These are phyloP conservation scores for Hephaestus fuliginosus DNA, from an alignment of 2,797 vertebrate species.

Conservation along the genomic window DNA sequence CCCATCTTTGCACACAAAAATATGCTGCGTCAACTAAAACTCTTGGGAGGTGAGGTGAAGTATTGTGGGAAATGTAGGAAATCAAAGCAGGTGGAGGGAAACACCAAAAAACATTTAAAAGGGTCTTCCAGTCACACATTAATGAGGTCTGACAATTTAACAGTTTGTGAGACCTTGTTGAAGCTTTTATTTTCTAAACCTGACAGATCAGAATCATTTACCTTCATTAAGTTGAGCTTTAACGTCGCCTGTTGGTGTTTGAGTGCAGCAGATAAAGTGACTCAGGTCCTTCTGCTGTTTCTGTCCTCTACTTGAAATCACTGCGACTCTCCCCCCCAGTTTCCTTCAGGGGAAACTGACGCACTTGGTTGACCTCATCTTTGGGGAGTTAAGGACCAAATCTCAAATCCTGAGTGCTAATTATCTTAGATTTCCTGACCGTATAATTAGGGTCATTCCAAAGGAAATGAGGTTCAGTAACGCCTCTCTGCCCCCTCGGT, in stretches of 20 bases:
- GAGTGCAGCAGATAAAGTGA: neutral
- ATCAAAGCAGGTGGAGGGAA: neutral
- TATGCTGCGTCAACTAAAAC: neutral
- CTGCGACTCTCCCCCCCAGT: neutral
- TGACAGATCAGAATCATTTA: neutral
- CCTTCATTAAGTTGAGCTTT: neutral
- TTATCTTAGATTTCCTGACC: constrained; percentile 64
- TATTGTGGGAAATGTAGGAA: neutral
- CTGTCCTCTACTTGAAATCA: neutral
- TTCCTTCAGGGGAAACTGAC: constrained; percentile 12
- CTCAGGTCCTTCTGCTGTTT: neutral
- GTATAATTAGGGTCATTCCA: constrained; percentile 71
- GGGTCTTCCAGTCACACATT: neutral
- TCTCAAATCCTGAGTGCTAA: constrained; percentile 67
- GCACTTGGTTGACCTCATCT: constrained; percentile 58
- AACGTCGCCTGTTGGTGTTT: neutral
- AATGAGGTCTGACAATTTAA: neutral
- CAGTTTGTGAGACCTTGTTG: neutral
- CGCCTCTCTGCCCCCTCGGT: constrained; percentile 26
- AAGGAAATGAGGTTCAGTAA: constrained; percentile 65
- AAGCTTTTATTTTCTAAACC: neutral
- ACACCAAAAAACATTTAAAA: neutral
- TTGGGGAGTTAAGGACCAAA: constrained; percentile 45
- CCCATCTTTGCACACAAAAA: neutral
- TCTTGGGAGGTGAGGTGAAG: neutral